A percentile compares a stretch with the other conserved stretches of the same genome.
Conservation (phyloP, 2,888 invertebrate genomes). For the Macroteleia sp. region DNA sequence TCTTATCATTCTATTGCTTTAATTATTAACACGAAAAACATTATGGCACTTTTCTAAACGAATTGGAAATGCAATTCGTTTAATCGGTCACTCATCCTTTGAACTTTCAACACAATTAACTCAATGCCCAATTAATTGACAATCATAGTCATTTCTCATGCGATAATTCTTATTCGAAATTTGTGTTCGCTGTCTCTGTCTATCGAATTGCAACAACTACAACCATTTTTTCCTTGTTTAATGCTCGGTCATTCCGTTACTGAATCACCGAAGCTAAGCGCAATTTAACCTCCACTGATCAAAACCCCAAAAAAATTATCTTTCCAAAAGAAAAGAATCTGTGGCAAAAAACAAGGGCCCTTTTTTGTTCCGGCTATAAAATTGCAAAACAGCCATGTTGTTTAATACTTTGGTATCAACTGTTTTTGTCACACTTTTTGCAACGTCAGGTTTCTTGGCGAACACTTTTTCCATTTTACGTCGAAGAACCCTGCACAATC, state of each 20-base stretch:
- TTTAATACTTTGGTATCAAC: slow-evolving; percentile 35
- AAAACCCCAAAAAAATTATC: slow-evolving; percentile 32
- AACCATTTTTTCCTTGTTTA: slow-evolving; percentile 12
- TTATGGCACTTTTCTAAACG: too few relatives aligned
- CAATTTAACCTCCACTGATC: slow-evolving; percentile 35
- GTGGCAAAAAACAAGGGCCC: slow-evolving; percentile 10
- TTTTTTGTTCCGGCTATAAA: slow-evolving; percentile 30
- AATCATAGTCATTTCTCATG: slow-evolving; percentile 1
- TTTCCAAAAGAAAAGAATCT: slow-evolving; percentile 40
- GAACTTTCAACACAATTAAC: too few relatives aligned
- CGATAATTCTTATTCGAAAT: too few relatives aligned
- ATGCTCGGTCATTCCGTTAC: slow-evolving; percentile 29
- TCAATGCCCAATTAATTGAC: too few relatives aligned
- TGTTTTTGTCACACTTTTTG: slow-evolving; percentile 30
- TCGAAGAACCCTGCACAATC: background rate
- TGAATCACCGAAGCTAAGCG: slow-evolving; percentile 33
- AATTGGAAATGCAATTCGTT: too few relatives aligned
- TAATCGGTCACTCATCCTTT: too few relatives aligned
- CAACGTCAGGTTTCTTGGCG: slow-evolving; percentile 14
- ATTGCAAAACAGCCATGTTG: slow-evolving; percentile 43
- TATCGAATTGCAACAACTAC: slow-evolving; percentile 5
- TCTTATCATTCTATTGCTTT: too few relatives aligned
- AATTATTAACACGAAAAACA: too few relatives aligned
- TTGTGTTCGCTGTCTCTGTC: background rate
- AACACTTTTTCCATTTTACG: slow-evolving; percentile 22